phyloP scores from a whole-genome alignment of 2,113 vertebrate species.

The Bubo scandiacus region DNA sequence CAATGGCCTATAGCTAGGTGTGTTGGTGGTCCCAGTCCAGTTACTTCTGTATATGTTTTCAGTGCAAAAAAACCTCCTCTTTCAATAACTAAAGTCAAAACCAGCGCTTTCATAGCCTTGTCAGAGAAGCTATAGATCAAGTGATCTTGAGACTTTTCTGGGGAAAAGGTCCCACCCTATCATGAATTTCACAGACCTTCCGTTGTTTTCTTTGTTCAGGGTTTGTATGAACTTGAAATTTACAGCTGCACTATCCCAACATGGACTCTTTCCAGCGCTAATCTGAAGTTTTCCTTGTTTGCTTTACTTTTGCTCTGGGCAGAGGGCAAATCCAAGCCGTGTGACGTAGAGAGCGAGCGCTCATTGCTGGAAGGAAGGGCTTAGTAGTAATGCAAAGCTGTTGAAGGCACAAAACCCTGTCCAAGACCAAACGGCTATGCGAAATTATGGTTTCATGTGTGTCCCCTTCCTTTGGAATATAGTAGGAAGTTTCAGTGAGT shows the following conservation, averaged over 20 bases:
- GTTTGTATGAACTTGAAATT: not conserved
- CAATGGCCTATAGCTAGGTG: not conserved
- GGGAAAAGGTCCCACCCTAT: not conserved
- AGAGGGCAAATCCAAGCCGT: not conserved
- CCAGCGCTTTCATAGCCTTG: not conserved
- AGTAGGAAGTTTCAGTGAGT: not conserved
- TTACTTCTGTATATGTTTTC: not conserved
- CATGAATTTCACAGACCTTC: not conserved
- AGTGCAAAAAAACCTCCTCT: not conserved
- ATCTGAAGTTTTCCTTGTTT: not conserved
- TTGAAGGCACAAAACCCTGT: not conserved
- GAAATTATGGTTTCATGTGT: not conserved
- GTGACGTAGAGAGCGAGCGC: not conserved
- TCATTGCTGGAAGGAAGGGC: not conserved
- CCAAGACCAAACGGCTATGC: not conserved
- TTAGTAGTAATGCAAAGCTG: not conserved
- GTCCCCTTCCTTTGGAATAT: not conserved
- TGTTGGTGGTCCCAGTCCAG: not conserved
- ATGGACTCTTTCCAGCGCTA: not conserved
- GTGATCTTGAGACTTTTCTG: not conserved
- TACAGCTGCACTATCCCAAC: not conserved
- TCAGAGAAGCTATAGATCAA: not conserved
- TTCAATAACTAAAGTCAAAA: not conserved
- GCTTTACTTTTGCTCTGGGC: not conserved
- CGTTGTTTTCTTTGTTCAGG: not conserved